Percentiles rank a stretch among this genome's conserved stretches.
These are phyloP conservation scores for Indicator indicator DNA, from an alignment of 2,113 vertebrate genomes.

Conservation along the genomic window DNA sequence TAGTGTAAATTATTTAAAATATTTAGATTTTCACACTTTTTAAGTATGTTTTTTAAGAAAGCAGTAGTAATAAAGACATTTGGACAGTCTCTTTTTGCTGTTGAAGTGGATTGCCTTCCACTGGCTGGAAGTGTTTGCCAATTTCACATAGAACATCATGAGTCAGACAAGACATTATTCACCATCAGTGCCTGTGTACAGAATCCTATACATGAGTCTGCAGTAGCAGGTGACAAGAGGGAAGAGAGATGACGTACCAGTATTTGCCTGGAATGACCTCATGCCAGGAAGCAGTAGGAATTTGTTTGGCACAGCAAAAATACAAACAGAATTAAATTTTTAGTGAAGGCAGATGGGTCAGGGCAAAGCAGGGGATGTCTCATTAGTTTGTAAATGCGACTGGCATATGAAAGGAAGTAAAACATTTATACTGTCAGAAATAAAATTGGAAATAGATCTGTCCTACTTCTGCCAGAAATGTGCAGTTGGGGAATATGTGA, in stretches of 20 bases:
- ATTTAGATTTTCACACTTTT: neutral
- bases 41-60: neutral
- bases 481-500: neutral
- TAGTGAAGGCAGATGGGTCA: neutral
- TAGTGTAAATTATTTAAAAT: neutral
- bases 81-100: neutral
- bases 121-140: neutral
- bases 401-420: neutral
- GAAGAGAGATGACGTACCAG: neutral
- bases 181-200: neutral
- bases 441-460: neutral
- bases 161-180: neutral
- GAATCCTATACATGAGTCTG: neutral
- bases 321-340: neutral
- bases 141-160: neutral
- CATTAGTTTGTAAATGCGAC: neutral
- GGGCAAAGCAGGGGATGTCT: neutral
- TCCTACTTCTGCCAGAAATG: neutral
- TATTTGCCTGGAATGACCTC: constrained; percentile 25
- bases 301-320: neutral
- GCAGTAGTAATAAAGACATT: neutral
- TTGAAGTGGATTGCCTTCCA: neutral
- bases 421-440: neutral
- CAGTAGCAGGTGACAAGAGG: constrained; percentile 3
- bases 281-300: neutral